These are phyloP conservation scores for Xanthorhoe spadicearia DNA, from an alignment of 2,888 invertebrate species.

Conservation along the genomic window DNA sequence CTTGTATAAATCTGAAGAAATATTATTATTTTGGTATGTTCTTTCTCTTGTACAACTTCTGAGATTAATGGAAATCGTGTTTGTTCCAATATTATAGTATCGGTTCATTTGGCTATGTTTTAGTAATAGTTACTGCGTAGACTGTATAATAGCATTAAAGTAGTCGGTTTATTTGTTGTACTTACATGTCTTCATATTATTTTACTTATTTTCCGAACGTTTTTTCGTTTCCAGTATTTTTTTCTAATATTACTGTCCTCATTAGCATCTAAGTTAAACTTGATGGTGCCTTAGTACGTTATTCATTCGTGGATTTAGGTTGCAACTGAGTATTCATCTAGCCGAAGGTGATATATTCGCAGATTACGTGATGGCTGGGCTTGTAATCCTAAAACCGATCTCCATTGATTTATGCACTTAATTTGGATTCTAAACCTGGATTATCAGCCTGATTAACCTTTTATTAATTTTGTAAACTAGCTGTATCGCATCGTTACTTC, in stretches of 20 bases:
- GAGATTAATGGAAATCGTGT: constrained; percentile 2
- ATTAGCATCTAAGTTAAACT: not conserved
- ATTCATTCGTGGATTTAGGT: constrained; percentile 15
- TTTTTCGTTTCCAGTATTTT: not conserved
- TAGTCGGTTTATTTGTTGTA: not conserved
- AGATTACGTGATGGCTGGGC: constrained; percentile 17
- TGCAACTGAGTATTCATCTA: constrained; percentile 9
- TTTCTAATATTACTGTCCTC: not conserved
- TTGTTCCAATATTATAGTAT: not conserved
- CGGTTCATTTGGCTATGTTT: not conserved
- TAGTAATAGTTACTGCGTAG: not conserved
- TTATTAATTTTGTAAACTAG: not conserved
- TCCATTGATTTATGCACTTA: constrained; percentile 22
- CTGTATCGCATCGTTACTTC: not conserved
- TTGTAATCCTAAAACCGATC: constrained; percentile 13
- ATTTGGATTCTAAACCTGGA: constrained; percentile 12
- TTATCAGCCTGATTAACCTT: not conserved
- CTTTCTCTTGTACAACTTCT: not conserved
- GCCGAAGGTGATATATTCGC: constrained; percentile 20
- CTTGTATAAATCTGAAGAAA: constrained; percentile 1
- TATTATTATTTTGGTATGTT: not conserved
- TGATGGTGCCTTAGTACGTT: not conserved
- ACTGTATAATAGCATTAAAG: not conserved
- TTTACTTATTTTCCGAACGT: not conserved
- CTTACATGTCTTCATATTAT: not conserved